These are phyloP conservation scores for Cantharis rufa DNA, from an alignment of 2,888 invertebrate genomes.

Conservation along the genomic window DNA sequence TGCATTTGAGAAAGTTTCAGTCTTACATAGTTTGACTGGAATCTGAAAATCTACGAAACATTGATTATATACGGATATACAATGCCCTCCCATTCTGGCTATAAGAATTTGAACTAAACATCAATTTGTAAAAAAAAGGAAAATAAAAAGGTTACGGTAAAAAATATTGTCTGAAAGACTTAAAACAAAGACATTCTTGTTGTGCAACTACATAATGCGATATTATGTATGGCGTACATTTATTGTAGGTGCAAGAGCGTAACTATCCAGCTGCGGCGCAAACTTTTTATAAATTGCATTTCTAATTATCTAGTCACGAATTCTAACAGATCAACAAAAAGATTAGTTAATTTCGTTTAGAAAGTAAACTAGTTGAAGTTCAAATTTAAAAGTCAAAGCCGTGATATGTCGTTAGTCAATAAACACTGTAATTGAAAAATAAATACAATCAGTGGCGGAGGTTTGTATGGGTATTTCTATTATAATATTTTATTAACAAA, in stretches of 20 bases:
- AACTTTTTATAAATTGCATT: slow-evolving; percentile 8
- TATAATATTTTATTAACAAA: background rate
- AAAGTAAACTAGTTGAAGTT: slow-evolving; percentile 4
- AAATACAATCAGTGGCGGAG: background rate
- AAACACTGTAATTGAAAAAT: background rate
- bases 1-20: background rate
- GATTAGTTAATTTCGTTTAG: slow-evolving; percentile 14
- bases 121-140: background rate
- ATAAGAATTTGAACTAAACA: background rate
- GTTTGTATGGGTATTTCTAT: background rate
- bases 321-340: slow-evolving; percentile 2
- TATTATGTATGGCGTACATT: slow-evolving; percentile 1
- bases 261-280: slow-evolving; percentile 9
- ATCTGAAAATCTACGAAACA: background rate
- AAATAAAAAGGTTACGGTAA: background rate
- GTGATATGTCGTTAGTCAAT: slow-evolving; percentile 1
- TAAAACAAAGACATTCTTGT: background rate
- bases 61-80: background rate
- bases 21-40: background rate
- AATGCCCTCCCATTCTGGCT: background rate
- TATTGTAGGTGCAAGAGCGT: background rate
- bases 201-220: slow-evolving; percentile 2
- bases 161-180: background rate
- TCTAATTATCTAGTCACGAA: slow-evolving; percentile 13
- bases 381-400: background rate